Percentiles rank a stretch among this genome's conserved stretches.
Conservation (phyloP, 2,797 vertebrate species). For the Tenualosa thibaudeaui region DNA sequence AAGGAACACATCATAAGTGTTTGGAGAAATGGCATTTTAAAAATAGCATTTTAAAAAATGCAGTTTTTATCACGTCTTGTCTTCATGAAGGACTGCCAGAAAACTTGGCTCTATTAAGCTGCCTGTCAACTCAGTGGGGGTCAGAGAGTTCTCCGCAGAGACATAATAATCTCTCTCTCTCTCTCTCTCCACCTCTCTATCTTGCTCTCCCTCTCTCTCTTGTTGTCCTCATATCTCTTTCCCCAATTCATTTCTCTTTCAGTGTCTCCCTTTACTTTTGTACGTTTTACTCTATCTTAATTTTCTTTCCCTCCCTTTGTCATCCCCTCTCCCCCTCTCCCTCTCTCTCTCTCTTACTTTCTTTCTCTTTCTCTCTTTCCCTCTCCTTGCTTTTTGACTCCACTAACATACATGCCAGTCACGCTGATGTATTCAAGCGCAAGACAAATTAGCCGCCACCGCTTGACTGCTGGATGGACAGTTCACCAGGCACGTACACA, state of each 20-base stretch:
- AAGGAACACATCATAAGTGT: neutral
- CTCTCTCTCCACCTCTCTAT: neutral
- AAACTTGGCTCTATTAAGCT: neutral
- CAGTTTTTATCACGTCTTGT: neutral
- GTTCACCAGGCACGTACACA: slow-evolving; percentile 48
- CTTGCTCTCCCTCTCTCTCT: neutral
- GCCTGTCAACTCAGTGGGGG: slow-evolving; percentile 1
- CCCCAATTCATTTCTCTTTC: neutral
- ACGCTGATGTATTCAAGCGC: slow-evolving; percentile 63
- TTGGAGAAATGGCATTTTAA: neutral
- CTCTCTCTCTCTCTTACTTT: neutral
- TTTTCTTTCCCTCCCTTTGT: neutral
- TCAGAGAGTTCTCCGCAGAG: neutral
- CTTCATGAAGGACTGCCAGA: slow-evolving; percentile 14
- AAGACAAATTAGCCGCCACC: slow-evolving; percentile 65
- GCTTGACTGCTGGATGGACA: slow-evolving; percentile 37
- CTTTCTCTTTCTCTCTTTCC: neutral
- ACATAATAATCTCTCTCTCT: neutral
- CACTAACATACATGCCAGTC: slow-evolving; percentile 60
- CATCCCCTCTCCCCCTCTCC: neutral
- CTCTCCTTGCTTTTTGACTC: slow-evolving; percentile 52
- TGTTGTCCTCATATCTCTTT: neutral
- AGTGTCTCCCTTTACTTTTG: neutral
- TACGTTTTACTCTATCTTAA: neutral
- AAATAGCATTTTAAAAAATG: slow-evolving; percentile 10